Conservation (phyloP, 2,888 invertebrate species). For the Cephus nigrinus region DNA sequence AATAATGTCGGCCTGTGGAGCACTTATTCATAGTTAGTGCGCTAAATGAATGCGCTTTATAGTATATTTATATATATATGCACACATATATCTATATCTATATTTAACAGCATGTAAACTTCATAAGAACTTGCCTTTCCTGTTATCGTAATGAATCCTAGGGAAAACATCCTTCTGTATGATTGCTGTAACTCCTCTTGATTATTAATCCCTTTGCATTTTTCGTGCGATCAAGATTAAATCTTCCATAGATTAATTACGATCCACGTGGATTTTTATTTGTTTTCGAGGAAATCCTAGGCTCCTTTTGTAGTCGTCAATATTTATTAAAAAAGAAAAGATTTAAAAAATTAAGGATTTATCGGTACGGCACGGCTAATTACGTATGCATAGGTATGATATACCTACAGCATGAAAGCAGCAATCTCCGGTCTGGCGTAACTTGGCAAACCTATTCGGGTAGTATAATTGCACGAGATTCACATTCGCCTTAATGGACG, state of each 20-base stretch:
- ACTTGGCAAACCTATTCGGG: not conserved
- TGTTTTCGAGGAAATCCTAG: too few species aligned
- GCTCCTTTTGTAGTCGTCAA: not conserved
- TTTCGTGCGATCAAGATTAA: not conserved
- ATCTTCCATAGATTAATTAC: not conserved
- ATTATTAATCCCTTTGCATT: not conserved
- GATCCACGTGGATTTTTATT: too few species aligned
- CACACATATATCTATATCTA: not conserved
- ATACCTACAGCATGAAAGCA: not conserved
- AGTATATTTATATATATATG: not conserved
- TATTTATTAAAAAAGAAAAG: not conserved
- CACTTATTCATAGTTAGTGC: not conserved
- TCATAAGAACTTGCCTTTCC: not conserved
- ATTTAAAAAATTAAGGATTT: not conserved
- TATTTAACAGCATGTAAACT: not conserved
- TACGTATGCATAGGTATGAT: not conserved
- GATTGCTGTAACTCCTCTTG: not conserved
- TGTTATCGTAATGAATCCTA: not conserved
- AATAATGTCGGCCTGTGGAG: slow-evolving; percentile 23
- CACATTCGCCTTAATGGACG: not conserved
- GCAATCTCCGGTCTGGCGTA: not conserved
- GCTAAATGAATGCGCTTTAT: not conserved
- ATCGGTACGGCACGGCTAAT: not conserved
- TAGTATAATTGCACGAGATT: slow-evolving; percentile 2
- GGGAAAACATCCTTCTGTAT: not conserved